Evolutionary conservation across 2,888 invertebrate species (phyloP), one percentile per base, ranked within the genome.

Genomic region (Drosophila putrida): DNA sequence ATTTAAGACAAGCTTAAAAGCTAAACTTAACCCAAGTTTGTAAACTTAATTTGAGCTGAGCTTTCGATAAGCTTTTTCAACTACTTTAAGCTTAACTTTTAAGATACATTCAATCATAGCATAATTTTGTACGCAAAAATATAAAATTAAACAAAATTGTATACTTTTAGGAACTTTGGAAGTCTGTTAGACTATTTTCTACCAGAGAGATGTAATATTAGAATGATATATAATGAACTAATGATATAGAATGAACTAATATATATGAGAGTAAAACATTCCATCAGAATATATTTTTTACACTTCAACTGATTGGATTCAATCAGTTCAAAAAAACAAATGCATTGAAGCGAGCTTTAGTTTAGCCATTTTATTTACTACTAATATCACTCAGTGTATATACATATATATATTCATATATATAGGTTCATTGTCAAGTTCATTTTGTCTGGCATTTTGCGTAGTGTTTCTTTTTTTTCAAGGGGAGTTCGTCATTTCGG

Each of bases 351-450:
- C n/a, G 13, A 20, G 38, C 6, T 65, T 86, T 78, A 79, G 78
- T 85, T 83, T 86, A 76, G 82, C 82, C 80, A 77, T 83, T 88
- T 87, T 84, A 84, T 84, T 88, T 88, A 88, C 80, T 84, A 84
- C 88, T 87, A 87, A 87, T 87, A 87, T 87, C 87, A 87, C 87
- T 87, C 87, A 86, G 87, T 87, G 85, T 88, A 85, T 86, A 88
- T 85, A 82, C 82, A 88, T 85, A 82, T 80, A 80, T 78, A 78
- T 76, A 76, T 73, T 62, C 60, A 64, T 67, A 76, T 76, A 76
- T 68, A 77, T 73, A 72, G 71, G 68, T 76, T 79, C 66, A 79
- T 78, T 71, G 69, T 66, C 72, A 70, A 63, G 59, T 73, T 66
- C 66, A 54, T 49, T 62, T 49, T 54, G 58, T 67, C 43, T 58